Base-by-base conservation (phyloP, 2,113 vertebrate genomes). In the Ammodramus savannarum region DNA sequence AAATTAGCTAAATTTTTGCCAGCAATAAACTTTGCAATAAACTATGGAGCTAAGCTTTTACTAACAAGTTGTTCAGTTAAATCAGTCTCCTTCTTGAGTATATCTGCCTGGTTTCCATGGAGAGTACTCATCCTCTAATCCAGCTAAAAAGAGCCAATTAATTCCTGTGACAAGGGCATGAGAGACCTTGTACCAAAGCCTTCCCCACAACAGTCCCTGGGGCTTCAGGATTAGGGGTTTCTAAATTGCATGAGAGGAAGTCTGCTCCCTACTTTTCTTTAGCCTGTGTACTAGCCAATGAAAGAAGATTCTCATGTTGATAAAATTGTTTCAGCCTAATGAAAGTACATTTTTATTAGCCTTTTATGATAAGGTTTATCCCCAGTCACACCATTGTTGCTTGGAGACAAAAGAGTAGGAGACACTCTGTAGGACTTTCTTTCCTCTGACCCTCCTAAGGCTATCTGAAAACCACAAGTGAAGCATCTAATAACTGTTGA, bases 71-170 rank as follows among this genome's bases (percentile, higher is more conserved):
- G 8, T 78, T 55, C 58, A 31, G 27, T 54, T 66, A 59, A 73
- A 49, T 87, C 52, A 87, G 34, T 78, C 11, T 92, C n/a, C 31
- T 91, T 81, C 87, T 71, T 36, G 75, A 72, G 77, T 79, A 75
- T 79, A 55, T 68, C 49, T 85, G 87, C 27, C 39, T 41, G 6
- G 89, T 93, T 96, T 93, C 86, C 84, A 94, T 89, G 94, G 91
- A 87, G 61, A 95, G 44, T n/a, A 89, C 19, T 89, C 73, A 65
- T 81, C 62, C 66, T 49, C 39, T 96, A 91, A 92, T 67, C 68
- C 90, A 71, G 34, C 22, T 67, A 72, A 89, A 90, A 87, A 82
- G 46, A 68, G 57, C 29, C 36, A 87, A 68, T 79, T 85, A 97
- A 92, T 90, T 95, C 41, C 62, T 0, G 1, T 61, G n/a, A 82